These are phyloP conservation scores for Protobothrops mucrosquamatus DNA, from an alignment of 2,113 vertebrate genomes.

Conservation along the genomic window DNA sequence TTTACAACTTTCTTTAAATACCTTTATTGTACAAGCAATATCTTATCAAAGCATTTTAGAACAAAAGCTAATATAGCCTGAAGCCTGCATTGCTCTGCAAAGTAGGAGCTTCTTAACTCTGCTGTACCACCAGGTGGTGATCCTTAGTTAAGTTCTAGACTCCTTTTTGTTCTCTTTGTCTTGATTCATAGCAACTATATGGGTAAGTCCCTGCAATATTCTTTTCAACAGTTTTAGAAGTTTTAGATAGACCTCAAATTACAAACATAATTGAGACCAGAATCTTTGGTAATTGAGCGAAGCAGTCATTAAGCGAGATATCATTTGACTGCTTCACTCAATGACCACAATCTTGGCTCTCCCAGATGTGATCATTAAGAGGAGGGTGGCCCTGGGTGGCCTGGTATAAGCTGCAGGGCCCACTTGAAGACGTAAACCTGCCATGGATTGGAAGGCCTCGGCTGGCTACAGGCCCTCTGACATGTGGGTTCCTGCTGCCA, in stretches of 20 bases:
- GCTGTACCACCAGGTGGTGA: not conserved
- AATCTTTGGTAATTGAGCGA: not conserved
- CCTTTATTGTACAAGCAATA: not conserved
- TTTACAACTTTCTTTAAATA: not conserved
- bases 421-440: not conserved
- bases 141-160: not conserved
- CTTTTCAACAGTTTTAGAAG: not conserved
- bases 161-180: not conserved
- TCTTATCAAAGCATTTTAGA: not conserved
- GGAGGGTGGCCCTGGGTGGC: not conserved
- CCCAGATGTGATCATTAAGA: not conserved
- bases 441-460: not conserved
- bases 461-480: not conserved
- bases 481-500: not conserved
- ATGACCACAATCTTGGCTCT: not conserved
- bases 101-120: not conserved
- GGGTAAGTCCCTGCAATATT: not conserved
- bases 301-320: not conserved
- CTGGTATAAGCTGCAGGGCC: not conserved
- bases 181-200: not conserved
- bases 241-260: not conserved
- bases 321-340: not conserved
- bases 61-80: not conserved
- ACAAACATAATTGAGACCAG: not conserved
- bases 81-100: not conserved